phyloP scores from a whole-genome alignment of 2,113 vertebrate species.

The Albula goreensis region DNA sequence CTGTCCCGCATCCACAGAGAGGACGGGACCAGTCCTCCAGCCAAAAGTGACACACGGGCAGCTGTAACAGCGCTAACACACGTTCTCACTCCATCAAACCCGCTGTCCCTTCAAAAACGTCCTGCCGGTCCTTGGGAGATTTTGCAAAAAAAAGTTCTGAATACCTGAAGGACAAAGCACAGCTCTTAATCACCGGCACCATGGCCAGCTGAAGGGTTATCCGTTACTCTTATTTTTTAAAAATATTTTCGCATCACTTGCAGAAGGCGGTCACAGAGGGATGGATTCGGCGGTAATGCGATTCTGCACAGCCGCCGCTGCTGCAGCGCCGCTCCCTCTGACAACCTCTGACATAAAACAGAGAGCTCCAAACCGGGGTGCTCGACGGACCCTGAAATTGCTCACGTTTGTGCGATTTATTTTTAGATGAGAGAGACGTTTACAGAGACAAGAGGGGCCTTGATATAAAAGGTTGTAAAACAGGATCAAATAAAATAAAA shows the following conservation, averaged over 20 bases:
- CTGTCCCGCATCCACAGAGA: no score
- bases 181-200: neutral
- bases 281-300: neutral
- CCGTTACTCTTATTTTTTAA: neutral
- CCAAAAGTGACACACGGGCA: neutral
- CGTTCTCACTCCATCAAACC: neutral
- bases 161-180: neutral
- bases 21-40: neutral
- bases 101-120: neutral
- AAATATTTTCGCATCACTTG: neutral
- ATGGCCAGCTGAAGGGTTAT: neutral
- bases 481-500: neutral
- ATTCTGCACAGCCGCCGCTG: neutral
- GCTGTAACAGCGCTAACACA: neutral
- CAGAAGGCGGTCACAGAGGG: neutral
- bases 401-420: conserved; percentile 7
- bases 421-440: conserved; percentile 11
- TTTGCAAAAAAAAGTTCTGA: neutral
- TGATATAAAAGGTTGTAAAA: neutral
- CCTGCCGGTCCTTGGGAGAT: neutral
- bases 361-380: neutral
- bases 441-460: neutral
- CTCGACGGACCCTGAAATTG: neutral
- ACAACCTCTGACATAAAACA: neutral
- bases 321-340: neutral